These are phyloP conservation scores for Brachymystax lenok DNA, from an alignment of 2,797 vertebrate species.

Conservation along the genomic window DNA sequence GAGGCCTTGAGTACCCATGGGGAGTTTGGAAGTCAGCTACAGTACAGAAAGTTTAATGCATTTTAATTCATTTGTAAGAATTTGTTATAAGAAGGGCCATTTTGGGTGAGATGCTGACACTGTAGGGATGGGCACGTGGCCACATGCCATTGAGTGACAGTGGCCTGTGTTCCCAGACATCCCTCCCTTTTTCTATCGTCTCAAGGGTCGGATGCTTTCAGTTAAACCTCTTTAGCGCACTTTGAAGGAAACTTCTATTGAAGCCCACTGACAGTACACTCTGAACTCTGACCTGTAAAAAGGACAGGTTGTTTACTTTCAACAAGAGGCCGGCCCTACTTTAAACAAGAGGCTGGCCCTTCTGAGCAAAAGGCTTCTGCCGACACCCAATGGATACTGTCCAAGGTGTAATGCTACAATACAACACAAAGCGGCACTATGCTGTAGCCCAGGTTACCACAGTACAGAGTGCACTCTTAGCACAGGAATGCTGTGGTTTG, in stretches of 20 bases:
- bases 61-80: constrained; percentile 21
- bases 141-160: background rate
- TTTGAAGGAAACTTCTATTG: background rate
- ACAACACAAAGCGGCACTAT: constrained; percentile 26
- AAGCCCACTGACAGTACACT: background rate
- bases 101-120: background rate
- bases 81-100: background rate
- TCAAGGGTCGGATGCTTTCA: background rate
- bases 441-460: constrained; percentile 32
- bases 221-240: background rate
- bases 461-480: constrained; percentile 14
- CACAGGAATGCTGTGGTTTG: constrained; percentile 48
- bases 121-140: background rate
- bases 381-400: constrained; percentile 19
- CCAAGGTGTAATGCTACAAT: constrained; percentile 37
- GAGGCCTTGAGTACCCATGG: constrained; percentile 13
- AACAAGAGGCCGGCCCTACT: background rate
- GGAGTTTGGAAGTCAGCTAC: background rate
- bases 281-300: background rate
- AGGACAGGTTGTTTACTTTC: background rate
- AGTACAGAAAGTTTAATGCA: background rate
- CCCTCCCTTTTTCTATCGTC: background rate
- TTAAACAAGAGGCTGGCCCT: background rate
- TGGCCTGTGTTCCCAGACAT: background rate
- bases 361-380: background rate